phyloP scores from a whole-genome alignment of 2,113 vertebrate species.

The Chlorodrepanis virens region DNA sequence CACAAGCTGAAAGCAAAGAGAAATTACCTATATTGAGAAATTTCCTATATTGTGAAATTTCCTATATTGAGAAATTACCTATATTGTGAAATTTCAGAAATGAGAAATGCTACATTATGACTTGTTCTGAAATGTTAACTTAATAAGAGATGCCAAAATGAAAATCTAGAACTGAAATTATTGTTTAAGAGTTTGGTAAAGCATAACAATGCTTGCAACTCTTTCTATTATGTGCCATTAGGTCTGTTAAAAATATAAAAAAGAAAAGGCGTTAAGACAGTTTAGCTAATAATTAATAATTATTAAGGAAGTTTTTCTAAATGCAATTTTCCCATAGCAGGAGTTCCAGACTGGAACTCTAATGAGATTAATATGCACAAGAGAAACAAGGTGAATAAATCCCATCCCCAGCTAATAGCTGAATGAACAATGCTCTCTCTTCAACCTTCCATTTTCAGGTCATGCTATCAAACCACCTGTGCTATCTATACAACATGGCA shows the following conservation, averaged over 20 bases:
- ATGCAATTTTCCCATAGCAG: neutral
- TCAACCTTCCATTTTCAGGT: neutral
- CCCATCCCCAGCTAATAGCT: neutral
- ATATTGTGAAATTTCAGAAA: neutral
- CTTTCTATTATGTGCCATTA: neutral
- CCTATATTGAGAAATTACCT: neutral
- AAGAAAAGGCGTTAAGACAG: neutral
- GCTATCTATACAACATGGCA: neutral
- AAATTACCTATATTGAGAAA: neutral
- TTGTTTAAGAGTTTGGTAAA: neutral
- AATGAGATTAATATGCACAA: neutral
- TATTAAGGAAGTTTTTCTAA: neutral
- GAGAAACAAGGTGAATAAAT: neutral
- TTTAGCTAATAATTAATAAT: neutral
- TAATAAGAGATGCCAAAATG: neutral
- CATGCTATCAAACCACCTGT: neutral
- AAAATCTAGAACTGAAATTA: neutral
- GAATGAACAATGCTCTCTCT: neutral
- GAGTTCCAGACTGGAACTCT: neutral
- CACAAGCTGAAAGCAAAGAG: neutral
- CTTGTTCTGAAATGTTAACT: neutral
- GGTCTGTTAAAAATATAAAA: neutral
- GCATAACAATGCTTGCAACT: neutral
- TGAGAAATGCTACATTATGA: neutral
- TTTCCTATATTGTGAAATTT: neutral